Conservation (phyloP, 1,140 invertebrate species). For the Delia radicum region DNA sequence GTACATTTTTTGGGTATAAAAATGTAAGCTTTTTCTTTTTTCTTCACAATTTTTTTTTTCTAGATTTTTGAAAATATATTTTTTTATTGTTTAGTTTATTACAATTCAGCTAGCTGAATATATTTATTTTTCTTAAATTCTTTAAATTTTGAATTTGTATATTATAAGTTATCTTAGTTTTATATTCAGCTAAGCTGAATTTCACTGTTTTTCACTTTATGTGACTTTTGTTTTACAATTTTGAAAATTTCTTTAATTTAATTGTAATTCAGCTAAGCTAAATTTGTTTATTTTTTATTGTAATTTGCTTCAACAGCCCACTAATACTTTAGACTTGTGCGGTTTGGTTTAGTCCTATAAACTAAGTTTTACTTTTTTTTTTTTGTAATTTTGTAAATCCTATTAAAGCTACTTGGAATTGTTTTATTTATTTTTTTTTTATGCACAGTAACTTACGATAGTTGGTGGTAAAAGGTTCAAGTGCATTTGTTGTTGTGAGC, state of each 20-base stretch:
- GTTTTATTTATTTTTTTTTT: not conserved
- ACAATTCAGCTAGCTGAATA: too few species aligned
- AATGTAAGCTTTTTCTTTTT: too few species aligned
- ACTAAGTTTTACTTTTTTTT: not conserved
- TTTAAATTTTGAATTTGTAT: not conserved
- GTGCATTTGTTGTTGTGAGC: not conserved
- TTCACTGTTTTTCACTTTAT: not conserved
- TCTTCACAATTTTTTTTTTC: too few species aligned
- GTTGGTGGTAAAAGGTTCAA: not conserved
- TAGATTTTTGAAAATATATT: too few species aligned
- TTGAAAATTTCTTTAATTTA: not conserved
- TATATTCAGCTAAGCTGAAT: not conserved
- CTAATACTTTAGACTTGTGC: slow-evolving; percentile 4
- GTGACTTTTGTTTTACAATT: not conserved
- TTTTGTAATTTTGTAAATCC: not conserved
- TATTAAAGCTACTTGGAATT: not conserved
- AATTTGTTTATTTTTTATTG: not conserved
- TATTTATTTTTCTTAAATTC: not conserved
- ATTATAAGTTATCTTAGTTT: not conserved
- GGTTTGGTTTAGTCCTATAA: not conserved
- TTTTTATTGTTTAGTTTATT: too few species aligned
- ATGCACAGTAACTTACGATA: not conserved
- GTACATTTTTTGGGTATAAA: too few species aligned
- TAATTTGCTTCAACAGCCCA: not conserved
- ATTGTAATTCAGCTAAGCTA: not conserved